Base-by-base conservation (phyloP, 2,888 invertebrate genomes). In the Ctena decussata region DNA sequence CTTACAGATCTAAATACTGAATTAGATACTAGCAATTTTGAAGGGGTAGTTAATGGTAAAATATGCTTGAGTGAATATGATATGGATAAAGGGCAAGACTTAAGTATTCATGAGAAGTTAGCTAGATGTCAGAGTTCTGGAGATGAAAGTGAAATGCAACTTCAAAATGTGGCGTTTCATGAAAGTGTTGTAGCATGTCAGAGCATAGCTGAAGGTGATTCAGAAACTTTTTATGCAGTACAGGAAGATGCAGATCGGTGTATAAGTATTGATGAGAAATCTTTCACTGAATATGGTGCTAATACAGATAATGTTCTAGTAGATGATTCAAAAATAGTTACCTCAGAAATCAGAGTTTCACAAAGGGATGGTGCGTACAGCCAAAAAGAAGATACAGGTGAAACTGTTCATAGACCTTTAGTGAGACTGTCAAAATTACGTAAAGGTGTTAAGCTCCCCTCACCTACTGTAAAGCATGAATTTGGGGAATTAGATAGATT, bases 111-210 rank as follows among this genome's bases (percentile, higher is more conserved):
- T 75, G 57, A 75, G 0, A 49, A 57, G 2, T 32, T 49, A n/a
- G 57, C 37, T 24, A 37, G 53, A n/a, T 75, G 75, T 24, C 75
- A 75, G n/a, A 53, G 75, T 24, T 53, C 53, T 49, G 57, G 75
- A 75, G 75, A 75, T 21, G 46, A 30, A 32, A 1, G 12, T 8
- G 44, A 72, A 41, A 24, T 21, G 12, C 41, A n/a, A 8, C 39
- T 5, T 37, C 24, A 39, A 71, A n/a, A 41, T 41, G 6, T 21
- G 24, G 1, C 15, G 2, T 3, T 57, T 57, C 27, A 57, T 24
- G 57, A 57, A 57, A 57, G 3, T 57, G 57, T 6, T 57, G 24
- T 11, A 6, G 27, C 6, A 11, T 57, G 27, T 57, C 27, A 57
- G 27, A 27, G 57, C n/a, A 57, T 46, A 46, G 46, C 46, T 15